Evolutionary conservation across 2,797 vertebrate genomes (phyloP).

Genomic region (Acipenser oxyrinchus): DNA sequence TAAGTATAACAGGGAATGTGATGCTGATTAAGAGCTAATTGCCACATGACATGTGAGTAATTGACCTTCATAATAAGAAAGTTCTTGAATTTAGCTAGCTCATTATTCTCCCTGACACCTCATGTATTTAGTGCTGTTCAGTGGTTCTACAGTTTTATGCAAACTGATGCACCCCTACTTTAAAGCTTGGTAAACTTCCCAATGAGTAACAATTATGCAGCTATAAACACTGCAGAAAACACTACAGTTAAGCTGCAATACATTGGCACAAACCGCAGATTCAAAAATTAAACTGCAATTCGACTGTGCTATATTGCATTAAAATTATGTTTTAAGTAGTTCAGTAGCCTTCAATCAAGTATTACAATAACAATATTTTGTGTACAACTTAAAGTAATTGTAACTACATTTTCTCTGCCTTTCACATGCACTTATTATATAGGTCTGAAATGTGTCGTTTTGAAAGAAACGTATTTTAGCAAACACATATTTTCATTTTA

Average conservation of each 20-base stretch:
- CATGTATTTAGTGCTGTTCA: background rate
- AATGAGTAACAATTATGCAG: background rate
- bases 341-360: too few relatives aligned
- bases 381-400: too few relatives aligned
- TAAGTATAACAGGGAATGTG: background rate
- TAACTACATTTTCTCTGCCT: too few relatives aligned
- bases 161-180: background rate
- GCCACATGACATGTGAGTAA: background rate
- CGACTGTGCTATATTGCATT: too few relatives aligned
- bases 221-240: background rate
- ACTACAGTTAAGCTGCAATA: background rate
- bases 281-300: too few relatives aligned
- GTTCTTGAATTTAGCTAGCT: background rate
- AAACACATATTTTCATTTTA: too few relatives aligned
- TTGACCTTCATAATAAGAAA: constrained; percentile 4
- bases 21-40: background rate
- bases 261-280: background rate
- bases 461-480: too few relatives aligned
- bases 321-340: too few relatives aligned
- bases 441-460: too few relatives aligned
- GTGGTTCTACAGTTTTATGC: constrained; percentile 1
- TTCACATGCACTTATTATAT: too few relatives aligned
- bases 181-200: background rate
- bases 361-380: too few relatives aligned
- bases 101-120: constrained; percentile 1